These are phyloP conservation scores for Macaria liturata DNA, from an alignment of 2,888 invertebrate species.

Conservation along the genomic window DNA sequence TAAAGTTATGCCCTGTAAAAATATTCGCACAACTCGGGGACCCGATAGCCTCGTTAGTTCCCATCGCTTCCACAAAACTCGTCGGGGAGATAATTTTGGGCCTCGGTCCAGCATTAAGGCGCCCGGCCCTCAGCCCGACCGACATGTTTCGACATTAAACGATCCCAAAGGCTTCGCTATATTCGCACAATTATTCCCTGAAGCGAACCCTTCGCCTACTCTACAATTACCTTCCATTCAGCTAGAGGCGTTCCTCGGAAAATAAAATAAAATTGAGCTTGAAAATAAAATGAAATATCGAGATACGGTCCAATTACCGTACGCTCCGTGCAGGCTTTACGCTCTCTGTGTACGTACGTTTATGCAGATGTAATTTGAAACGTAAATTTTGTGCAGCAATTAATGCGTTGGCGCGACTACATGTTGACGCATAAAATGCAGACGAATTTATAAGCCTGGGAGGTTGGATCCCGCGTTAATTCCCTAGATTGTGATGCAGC, in stretches of 20 bases:
- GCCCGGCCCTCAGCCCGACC: constrained; percentile 51
- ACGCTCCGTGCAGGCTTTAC: constrained; percentile 46
- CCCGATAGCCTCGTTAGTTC: constrained; percentile 76
- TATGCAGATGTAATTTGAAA: constrained; percentile 48
- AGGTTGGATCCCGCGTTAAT: constrained; percentile 40
- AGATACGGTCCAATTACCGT: constrained; percentile 67
- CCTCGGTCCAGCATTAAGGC: constrained; percentile 74
- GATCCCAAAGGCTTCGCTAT: constrained; percentile 74
- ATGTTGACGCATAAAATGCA: constrained; percentile 47
- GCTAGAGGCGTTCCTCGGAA: constrained; percentile 67
- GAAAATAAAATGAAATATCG: constrained; percentile 77
- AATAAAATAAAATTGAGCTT: constrained; percentile 75
- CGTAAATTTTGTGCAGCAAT: constrained; percentile 53
- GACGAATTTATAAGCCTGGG: constrained; percentile 45
- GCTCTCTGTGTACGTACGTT: constrained; percentile 37
- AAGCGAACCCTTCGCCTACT: constrained; percentile 76
- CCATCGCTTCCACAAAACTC: constrained; percentile 73
- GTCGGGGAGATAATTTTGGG: constrained; percentile 77
- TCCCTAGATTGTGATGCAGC: constrained; percentile 27
- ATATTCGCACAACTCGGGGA: constrained; percentile 72
- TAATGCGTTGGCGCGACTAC: constrained; percentile 50
- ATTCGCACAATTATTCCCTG: constrained; percentile 79
- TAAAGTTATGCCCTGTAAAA: constrained; percentile 73
- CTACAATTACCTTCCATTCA: constrained; percentile 80
- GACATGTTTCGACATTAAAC: constrained; percentile 77